Percentiles rank a stretch among this genome's conserved stretches.
Conservation (phyloP, 2,797 vertebrate genomes). For the Protonibea diacanthus region DNA sequence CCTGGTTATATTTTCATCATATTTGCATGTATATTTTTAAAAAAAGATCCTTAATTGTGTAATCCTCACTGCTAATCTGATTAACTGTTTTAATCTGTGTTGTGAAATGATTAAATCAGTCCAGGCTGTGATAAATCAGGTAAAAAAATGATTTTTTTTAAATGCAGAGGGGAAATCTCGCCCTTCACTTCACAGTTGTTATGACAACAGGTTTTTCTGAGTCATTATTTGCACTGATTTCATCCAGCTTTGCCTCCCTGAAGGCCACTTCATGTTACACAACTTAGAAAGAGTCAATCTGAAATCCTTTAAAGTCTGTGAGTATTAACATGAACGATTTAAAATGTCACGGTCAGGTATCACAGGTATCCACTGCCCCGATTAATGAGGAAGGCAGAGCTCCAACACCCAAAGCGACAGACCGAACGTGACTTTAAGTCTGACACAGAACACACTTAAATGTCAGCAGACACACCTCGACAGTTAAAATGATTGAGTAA, state of each 20-base stretch:
- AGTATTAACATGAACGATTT: not conserved
- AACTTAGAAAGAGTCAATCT: not conserved
- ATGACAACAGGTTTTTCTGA: slow-evolving; percentile 74
- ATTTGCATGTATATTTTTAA: not conserved
- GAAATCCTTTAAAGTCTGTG: not conserved
- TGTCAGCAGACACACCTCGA: not conserved
- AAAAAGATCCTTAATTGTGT: slow-evolving; percentile 1
- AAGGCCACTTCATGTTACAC: slow-evolving; percentile 24
- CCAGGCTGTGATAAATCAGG: not conserved
- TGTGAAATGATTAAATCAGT: not conserved
- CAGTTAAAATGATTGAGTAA: slow-evolving; percentile 2
- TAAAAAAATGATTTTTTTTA: not conserved
- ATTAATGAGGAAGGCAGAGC: not conserved
- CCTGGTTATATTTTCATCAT: not conserved
- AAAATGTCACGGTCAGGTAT: not conserved
- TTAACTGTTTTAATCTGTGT: not conserved
- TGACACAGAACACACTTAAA: not conserved
- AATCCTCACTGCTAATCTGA: not conserved
- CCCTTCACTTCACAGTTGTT: slow-evolving; percentile 65
- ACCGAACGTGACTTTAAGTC: not conserved
- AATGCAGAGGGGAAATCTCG: not conserved
- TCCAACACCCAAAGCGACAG: not conserved
- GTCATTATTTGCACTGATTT: slow-evolving; percentile 28
- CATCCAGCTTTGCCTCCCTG: not conserved
- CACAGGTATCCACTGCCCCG: not conserved